Conservation (phyloP, 2,113 vertebrate species). For the Sander lucioperca region DNA sequence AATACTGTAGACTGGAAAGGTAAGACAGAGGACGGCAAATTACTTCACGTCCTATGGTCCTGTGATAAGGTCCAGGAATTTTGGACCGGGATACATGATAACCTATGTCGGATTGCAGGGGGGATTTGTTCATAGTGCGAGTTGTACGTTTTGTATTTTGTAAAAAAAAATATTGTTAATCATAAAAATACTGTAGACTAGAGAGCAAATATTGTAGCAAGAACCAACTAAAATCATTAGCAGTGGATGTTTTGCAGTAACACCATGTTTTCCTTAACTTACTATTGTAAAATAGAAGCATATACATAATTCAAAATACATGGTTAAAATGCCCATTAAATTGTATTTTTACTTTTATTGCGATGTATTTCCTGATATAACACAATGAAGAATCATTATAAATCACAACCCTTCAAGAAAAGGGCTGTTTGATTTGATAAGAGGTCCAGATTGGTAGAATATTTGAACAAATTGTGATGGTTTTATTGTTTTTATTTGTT, state of each 20-base stretch:
- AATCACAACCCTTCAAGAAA: neutral
- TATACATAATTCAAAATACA: neutral
- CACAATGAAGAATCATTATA: neutral
- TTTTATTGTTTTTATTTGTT: conserved; percentile 15
- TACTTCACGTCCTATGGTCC: no score
- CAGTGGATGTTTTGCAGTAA: neutral
- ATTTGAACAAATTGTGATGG: neutral
- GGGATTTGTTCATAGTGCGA: no score
- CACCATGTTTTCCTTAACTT: neutral
- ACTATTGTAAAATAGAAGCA: neutral
- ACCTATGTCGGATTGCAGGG: no score
- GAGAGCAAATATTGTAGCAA: neutral
- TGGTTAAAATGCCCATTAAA: neutral
- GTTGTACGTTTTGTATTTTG: no score
- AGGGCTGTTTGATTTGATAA: neutral
- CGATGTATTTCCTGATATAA: neutral
- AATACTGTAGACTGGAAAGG: neutral
- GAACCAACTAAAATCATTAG: neutral
- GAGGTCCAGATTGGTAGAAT: neutral
- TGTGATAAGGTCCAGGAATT: no score
- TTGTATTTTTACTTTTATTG: neutral
- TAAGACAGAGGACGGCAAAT: no score
- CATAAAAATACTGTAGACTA: no score
- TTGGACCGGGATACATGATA: no score
- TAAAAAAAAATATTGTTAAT: no score